Evolutionary conservation across 2,797 vertebrate species (phyloP).

Genomic region (Tragopan temminckii): DNA sequence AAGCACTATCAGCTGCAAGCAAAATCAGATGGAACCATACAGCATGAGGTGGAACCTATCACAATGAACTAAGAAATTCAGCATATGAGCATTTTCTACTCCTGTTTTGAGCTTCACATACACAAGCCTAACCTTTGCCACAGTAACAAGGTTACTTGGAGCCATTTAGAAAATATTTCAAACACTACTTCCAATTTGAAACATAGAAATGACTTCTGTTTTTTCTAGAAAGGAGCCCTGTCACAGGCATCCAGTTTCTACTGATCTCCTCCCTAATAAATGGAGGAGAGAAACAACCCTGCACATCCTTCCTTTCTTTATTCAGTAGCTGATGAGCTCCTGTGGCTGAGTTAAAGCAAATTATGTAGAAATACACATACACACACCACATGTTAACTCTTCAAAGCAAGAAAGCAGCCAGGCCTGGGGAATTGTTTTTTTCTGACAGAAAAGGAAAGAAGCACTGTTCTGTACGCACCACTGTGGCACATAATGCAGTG

Average conservation of each 20-base stretch:
- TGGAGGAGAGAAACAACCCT: neutral
- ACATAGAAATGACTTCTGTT: neutral
- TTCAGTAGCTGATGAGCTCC: neutral
- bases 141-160: neutral
- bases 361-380: neutral
- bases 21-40: neutral
- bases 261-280: neutral
- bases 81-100: neutral
- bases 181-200: neutral
- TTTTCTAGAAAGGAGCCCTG: neutral
- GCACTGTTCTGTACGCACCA: constrained; percentile 10
- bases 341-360: neutral
- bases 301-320: neutral
- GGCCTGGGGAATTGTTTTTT: neutral
- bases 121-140: neutral
- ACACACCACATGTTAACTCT: neutral
- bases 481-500: constrained; percentile 38
- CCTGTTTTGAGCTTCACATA: neutral
- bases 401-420: neutral
- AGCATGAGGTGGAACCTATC: neutral
- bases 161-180: neutral
- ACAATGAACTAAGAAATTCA: neutral
- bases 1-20: neutral
- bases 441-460: neutral
- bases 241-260: neutral